Conservation (phyloP, 2,888 invertebrate genomes). For the Chalcis sispes region DNA sequence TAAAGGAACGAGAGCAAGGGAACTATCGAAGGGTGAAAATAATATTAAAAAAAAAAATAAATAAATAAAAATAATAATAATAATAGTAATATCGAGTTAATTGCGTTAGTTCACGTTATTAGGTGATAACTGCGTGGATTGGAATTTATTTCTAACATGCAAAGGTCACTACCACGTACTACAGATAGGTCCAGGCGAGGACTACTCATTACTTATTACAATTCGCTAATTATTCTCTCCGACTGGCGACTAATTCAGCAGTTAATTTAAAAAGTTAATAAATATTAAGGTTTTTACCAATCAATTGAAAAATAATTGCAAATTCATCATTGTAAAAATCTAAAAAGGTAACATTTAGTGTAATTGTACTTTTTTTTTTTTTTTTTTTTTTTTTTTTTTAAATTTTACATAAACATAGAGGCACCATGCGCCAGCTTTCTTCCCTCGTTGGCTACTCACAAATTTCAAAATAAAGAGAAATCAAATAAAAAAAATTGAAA, state of each 20-base stretch:
- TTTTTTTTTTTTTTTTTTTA: slow-evolving; percentile 40
- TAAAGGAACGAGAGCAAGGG: slow-evolving; percentile 47
- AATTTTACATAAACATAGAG: slow-evolving; percentile 41
- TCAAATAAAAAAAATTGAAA: slow-evolving; percentile 26
- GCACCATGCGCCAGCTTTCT: slow-evolving; percentile 58
- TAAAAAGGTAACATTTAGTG: slow-evolving; percentile 33
- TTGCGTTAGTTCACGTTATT: slow-evolving; percentile 50
- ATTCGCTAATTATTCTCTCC: slow-evolving; percentile 63
- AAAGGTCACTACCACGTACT: slow-evolving; percentile 71
- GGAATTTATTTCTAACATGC: slow-evolving; percentile 67
- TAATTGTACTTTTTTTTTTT: slow-evolving; percentile 22
- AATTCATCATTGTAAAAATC: slow-evolving; percentile 45
- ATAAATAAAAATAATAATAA: slow-evolving; percentile 14
- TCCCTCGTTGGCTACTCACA: slow-evolving; percentile 53
- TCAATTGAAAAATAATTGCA: slow-evolving; percentile 48
- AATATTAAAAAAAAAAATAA: neutral
- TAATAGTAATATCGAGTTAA: slow-evolving; percentile 39
- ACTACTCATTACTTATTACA: slow-evolving; percentile 60
- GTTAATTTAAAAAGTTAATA: slow-evolving; percentile 38
- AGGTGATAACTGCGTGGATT: slow-evolving; percentile 51
- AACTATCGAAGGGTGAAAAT: slow-evolving; percentile 27
- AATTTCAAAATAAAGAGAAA: slow-evolving; percentile 43
- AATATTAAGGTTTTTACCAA: slow-evolving; percentile 38
- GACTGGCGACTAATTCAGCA: slow-evolving; percentile 63
- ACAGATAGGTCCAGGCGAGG: slow-evolving; percentile 62